Conservation (phyloP, 2,888 invertebrate genomes). For the Oegoconia quadripuncta region DNA sequence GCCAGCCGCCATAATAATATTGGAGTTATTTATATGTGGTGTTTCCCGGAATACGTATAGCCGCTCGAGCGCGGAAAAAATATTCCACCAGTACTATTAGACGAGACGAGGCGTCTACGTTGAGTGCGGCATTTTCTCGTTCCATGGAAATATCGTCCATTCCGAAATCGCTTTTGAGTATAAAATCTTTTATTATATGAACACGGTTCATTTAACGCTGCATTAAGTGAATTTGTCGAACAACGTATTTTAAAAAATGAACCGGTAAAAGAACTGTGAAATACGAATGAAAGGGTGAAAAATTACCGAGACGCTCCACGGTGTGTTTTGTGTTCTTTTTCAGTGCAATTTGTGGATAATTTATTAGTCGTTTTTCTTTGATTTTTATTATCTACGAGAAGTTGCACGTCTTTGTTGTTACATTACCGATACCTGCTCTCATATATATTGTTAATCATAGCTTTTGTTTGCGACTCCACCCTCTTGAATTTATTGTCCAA, state of each 20-base stretch:
- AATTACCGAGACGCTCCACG: conserved; percentile 39
- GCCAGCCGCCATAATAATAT: conserved; percentile 45
- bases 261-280: conserved; percentile 63
- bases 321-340: conserved; percentile 40
- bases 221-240: conserved; percentile 77
- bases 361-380: conserved; percentile 21
- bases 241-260: conserved; percentile 72
- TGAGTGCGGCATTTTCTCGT: conserved; percentile 46
- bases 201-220: conserved; percentile 75
- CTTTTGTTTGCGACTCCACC: too few species aligned
- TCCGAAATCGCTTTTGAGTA: conserved; percentile 69
- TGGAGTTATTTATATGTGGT: conserved; percentile 46
- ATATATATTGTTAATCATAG: too few species aligned
- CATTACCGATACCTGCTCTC: too few species aligned
- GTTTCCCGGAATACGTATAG: conserved; percentile 40
- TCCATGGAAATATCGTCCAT: conserved; percentile 66
- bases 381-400: too few species aligned
- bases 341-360: conserved; percentile 34
- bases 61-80: conserved; percentile 50
- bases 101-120: conserved; percentile 43
- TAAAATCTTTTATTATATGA: conserved; percentile 76
- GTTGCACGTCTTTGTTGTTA: too few species aligned
- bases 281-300: conserved; percentile 40
- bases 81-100: conserved; percentile 39
- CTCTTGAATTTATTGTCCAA: too few species aligned